Evolutionary conservation across 2,113 vertebrate species (phyloP).

Genomic region (Edolisoma coerulescens): DNA sequence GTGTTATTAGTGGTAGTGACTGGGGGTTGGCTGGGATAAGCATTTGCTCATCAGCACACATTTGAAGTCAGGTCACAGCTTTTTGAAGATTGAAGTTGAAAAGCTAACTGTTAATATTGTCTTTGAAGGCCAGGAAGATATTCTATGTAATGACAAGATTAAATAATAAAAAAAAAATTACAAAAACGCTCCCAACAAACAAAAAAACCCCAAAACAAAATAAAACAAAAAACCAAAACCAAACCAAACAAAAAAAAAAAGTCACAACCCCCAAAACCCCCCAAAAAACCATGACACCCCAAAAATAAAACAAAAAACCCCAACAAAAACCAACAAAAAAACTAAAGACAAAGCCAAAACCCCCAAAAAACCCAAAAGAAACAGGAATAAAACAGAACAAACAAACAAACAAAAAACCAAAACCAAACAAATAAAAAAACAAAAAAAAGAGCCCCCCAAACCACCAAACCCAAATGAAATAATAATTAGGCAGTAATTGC

Average conservation of each 20-base stretch:
- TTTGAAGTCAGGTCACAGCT: not conserved
- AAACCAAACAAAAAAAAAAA: not conserved
- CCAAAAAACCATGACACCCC: too few species aligned
- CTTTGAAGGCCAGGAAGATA: not conserved
- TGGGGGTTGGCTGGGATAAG: not conserved
- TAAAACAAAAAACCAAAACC: not conserved
- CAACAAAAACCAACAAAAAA: not conserved
- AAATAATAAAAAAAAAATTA: not conserved
- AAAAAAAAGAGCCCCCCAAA: not conserved
- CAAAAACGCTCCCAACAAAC: rapidly evolving
- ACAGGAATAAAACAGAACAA: too few species aligned
- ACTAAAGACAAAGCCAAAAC: too few species aligned
- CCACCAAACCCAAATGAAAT: not conserved
- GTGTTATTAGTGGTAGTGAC: not conserved
- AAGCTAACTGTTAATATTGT: not conserved
- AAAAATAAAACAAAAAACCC: too few species aligned
- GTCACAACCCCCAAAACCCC: too few species aligned
- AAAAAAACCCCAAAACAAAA: not conserved
- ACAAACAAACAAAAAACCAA: too few species aligned
- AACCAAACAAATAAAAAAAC: not conserved
- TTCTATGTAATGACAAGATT: not conserved
- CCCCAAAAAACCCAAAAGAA: too few species aligned
- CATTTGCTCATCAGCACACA: not conserved
- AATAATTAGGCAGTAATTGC: not conserved
- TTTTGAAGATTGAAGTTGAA: not conserved